Evolutionary conservation across 2,113 vertebrate species (phyloP), one percentile per base, ranked within the genome.

Genomic region (Balaeniceps rex): DNA sequence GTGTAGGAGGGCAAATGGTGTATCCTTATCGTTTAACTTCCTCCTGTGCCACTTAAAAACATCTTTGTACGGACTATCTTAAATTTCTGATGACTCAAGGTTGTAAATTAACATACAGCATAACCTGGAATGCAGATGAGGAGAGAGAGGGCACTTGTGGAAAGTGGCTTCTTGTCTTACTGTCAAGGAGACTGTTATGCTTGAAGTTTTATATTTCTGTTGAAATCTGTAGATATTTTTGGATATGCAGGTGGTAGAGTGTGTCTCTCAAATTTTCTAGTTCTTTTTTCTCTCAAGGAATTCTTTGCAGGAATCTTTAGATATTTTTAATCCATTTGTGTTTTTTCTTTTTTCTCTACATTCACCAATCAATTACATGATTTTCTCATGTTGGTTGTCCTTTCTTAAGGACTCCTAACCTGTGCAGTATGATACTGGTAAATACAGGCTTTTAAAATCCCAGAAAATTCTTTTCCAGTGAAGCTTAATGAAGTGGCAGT

Each of bases 71-170:
- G 1, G 70, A 60, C 93, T 83, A 10, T 89, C 89, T 91, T 64
- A 74, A 75, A 86, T 76, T 96, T 46, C 94, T 83, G 81, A 51
- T 80, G 94, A 78, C 89, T 93, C 4, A 16, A 83, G 79, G 75
- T 91, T 94, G 84, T 88, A 90, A 90, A 96, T 95, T 97, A 96
- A 77, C 85, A 80, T 95, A 80, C 19, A 14, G 87, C 42, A 0
- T 83, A 74, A 91, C 94, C 95, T 94, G 95, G 95, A 97, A 97
- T 95, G 91, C 91, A 96, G 93, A 96, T 96, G 94, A 96, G 84
- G 66, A 58, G 58, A 95, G 94, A 94, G 96, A 96, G 94, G 95
- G 82, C 93, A 97, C 97, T 97, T 95, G 82, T 88, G 55, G 24
- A 83, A 96, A 96, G 94, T 95, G 93, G 94, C 91, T 96, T 95